Evolutionary conservation across 2,888 invertebrate genomes (phyloP), one percentile per base, ranked within the genome.

Genomic region (Cabera pusaria): DNA sequence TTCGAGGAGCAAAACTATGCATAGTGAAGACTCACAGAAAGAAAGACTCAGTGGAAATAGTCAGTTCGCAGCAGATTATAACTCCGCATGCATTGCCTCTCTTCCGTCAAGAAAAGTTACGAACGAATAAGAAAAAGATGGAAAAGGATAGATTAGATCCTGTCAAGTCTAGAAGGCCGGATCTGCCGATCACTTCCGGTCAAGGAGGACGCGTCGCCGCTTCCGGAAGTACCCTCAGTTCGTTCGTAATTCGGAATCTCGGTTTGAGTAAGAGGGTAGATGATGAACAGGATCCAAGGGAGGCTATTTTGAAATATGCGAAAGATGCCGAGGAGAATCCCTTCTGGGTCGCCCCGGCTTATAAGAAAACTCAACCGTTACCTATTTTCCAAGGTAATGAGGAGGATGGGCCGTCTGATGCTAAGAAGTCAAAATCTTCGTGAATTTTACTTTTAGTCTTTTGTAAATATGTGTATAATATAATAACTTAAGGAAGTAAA

Each of bases 271-370:
- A 98, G 59, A 91, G 96, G 24, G 94, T 97, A 0, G 95, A 97
- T 61, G 97, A 97, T 71, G 97, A 97, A 69, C 95, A 95, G 58
- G 98, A 99, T 89, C 98, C 98, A 0, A 91, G 98, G 28, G 98
- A 97, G 64, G 98, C 98, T 1, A 97, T 99, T 52, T 84, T 98
- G 38, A 95, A 97, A 54, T 98, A 93, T 73, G 98, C 98, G 0
- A 97, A 98, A 68, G 97, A 97, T 1, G 98, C 98, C 0, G 98
- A 92, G 27, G 97, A 98, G 68, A 97, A 98, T 90, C 98, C 98
- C 0, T 98, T 97, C 70, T 99, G 98, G 98, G 96, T 97, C 18
- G 93, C 97, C 0, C 97, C 97, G 0, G 97, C 97, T 0, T 97
- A 97, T 64, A 92, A 93, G 27, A 95, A 93, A 62, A 97, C 96